Evolutionary conservation across 1,140 invertebrate species (phyloP), one percentile per base, ranked within the genome.

Genomic region (Lordiphosa collinella): DNA sequence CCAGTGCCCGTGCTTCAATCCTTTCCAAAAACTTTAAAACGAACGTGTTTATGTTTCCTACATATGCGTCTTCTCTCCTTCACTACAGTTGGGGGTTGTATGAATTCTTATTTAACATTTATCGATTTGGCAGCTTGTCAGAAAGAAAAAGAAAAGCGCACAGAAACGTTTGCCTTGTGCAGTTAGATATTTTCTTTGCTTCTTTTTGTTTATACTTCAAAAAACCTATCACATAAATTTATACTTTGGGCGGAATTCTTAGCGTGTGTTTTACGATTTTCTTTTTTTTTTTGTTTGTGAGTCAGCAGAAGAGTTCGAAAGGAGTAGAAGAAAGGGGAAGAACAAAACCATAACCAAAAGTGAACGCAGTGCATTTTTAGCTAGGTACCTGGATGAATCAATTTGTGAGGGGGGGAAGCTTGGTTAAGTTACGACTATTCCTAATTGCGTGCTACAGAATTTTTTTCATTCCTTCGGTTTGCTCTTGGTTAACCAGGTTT

Each of bases 201-300:
- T 57, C 47, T 13, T 51, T 54, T 68, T 48, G 16, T 16, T 46
- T 35, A 50, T 49, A 55, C 36, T 67, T 68, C 52, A 54, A 64
- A 73, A 85, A 87, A 87, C 84, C 72, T 87, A 87, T 87, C 84
- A 87, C 84, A 87, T 87, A 87, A 87, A 85, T 86, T 67, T 79
- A 74, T 80, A 79, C 29, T 32, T 86, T 87, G 84, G 84, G 84
- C 84, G 84, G 84, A 87, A 79, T 87, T 87, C 67, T 87, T 84
- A 84, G 78, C 78, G 76, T 75, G 78, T 82, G 63, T 82, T 31
- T 61, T 79, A 61, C 6, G 16, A 38, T 46, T 37, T 36, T 32
- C 12, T 48, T 61, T 54, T 12, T 38, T 11, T 72, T 62, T 37
- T 52, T 65, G 37, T 44, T 69, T 59, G 61, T 63, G 62, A 53